Evolutionary conservation across 2,888 invertebrate species (phyloP).

Genomic region (Nasonovia ribisnigri): DNA sequence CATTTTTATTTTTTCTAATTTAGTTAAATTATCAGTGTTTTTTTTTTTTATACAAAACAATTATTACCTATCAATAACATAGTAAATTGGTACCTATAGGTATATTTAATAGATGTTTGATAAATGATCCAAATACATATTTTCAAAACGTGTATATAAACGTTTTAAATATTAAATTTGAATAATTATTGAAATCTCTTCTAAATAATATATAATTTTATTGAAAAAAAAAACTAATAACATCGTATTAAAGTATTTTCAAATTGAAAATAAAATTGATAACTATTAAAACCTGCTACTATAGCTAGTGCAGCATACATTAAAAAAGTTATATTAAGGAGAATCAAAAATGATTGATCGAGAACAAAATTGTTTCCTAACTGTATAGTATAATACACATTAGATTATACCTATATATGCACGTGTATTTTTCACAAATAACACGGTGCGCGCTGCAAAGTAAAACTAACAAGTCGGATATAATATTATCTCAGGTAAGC

Average conservation of each 20-base stretch:
- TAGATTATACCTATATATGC: neutral
- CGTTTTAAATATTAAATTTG: neutral
- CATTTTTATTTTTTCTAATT: too few relatives aligned
- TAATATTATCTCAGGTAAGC: neutral
- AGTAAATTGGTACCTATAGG: neutral
- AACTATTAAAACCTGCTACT: neutral
- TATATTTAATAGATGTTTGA: neutral
- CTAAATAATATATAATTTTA: neutral
- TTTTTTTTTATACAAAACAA: neutral
- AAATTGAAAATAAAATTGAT: constrained; percentile 5
- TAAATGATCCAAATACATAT: neutral
- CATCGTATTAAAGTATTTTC: neutral
- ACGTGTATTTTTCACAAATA: neutral
- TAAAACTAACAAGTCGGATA: neutral
- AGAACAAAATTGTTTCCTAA: neutral
- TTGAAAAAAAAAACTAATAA: neutral
- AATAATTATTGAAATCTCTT: neutral
- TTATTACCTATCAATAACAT: neutral
- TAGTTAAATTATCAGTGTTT: neutral
- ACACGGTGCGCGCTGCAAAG: neutral
- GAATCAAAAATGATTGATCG: neutral
- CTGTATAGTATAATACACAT: neutral
- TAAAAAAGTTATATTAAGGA: neutral
- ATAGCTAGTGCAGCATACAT: neutral
- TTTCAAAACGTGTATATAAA: neutral